phyloP scores from a whole-genome alignment of 2,888 invertebrate genomes.

The Elysia crispata region DNA sequence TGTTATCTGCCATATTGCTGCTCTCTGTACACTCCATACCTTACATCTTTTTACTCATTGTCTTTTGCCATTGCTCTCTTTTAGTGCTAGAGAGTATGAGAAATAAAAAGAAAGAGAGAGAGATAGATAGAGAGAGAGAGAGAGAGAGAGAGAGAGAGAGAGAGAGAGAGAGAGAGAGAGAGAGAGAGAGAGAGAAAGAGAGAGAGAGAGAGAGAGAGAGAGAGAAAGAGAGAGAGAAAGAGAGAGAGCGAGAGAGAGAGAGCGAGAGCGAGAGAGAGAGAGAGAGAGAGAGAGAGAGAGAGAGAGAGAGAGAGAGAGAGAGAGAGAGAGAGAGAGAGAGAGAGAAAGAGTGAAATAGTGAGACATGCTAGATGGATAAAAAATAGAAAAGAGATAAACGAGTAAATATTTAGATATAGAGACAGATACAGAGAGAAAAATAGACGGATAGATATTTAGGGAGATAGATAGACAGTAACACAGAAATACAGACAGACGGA shows the following conservation, averaged over 20 bases:
- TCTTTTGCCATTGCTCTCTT: too few species aligned
- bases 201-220: too few species aligned
- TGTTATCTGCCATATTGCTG: too few species aligned
- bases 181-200: too few species aligned
- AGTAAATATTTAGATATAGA: background rate
- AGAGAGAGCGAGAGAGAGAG: conserved; percentile 20
- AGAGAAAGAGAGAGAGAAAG: background rate
- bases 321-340: too few species aligned
- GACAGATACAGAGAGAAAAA: conserved; percentile 9
- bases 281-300: conserved; percentile 9
- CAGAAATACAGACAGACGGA: background rate
- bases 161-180: background rate
- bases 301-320: background rate
- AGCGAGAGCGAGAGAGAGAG: background rate
- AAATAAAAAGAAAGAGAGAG: too few species aligned
- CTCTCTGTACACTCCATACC: too few species aligned
- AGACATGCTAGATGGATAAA: too few species aligned
- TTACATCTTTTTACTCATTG: too few species aligned
- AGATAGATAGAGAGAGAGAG: background rate
- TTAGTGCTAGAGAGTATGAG: too few species aligned
- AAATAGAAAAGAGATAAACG: too few species aligned
- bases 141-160: background rate
- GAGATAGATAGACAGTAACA: background rate
- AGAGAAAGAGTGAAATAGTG: too few species aligned
- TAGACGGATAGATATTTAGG: background rate